A percentile compares a stretch with the other conserved stretches of the same genome.
phyloP scores from a whole-genome alignment of 2,888 invertebrate species.

The Coelinius sp. region DNA sequence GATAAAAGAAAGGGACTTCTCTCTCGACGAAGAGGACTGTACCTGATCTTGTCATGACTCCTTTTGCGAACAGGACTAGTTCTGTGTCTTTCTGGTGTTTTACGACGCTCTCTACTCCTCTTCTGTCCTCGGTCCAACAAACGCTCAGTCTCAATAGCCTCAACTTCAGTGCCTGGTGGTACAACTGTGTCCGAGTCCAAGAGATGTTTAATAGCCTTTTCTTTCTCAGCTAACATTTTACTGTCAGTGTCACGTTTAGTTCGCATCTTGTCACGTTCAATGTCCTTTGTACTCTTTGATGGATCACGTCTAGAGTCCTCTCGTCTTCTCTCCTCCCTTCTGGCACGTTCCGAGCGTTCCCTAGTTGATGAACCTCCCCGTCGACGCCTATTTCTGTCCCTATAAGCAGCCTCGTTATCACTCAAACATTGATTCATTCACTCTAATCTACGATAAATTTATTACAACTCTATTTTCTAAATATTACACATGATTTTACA shows the following conservation, averaged over 20 bases:
- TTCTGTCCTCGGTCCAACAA: slow-evolving; percentile 44
- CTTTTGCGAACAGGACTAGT: slow-evolving; percentile 51
- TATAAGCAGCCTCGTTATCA: slow-evolving; percentile 33
- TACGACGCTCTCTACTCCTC: slow-evolving; percentile 50
- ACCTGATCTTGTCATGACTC: slow-evolving; percentile 49
- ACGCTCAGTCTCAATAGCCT: slow-evolving; percentile 63
- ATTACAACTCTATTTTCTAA: too few species aligned
- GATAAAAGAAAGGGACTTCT: slow-evolving; percentile 45
- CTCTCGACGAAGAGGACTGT: slow-evolving; percentile 46
- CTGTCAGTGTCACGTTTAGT: slow-evolving; percentile 64
- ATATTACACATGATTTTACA: neutral
- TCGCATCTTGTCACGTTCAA: slow-evolving; percentile 66
- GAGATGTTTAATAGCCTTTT: slow-evolving; percentile 66
- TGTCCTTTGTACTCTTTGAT: slow-evolving; percentile 66
- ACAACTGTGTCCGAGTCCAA: slow-evolving; percentile 66
- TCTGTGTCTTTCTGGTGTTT: slow-evolving; percentile 52
- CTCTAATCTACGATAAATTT: neutral
- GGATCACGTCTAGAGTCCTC: slow-evolving; percentile 65
- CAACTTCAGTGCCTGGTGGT: slow-evolving; percentile 67
- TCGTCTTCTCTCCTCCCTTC: slow-evolving; percentile 58
- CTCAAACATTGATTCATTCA: slow-evolving; percentile 12
- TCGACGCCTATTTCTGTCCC: slow-evolving; percentile 30
- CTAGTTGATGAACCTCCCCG: slow-evolving; percentile 46
- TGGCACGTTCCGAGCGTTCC: slow-evolving; percentile 51
- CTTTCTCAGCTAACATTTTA: slow-evolving; percentile 67